Evolutionary conservation across 2,797 vertebrate genomes (phyloP).

Genomic region (Molossus molossus): DNA sequence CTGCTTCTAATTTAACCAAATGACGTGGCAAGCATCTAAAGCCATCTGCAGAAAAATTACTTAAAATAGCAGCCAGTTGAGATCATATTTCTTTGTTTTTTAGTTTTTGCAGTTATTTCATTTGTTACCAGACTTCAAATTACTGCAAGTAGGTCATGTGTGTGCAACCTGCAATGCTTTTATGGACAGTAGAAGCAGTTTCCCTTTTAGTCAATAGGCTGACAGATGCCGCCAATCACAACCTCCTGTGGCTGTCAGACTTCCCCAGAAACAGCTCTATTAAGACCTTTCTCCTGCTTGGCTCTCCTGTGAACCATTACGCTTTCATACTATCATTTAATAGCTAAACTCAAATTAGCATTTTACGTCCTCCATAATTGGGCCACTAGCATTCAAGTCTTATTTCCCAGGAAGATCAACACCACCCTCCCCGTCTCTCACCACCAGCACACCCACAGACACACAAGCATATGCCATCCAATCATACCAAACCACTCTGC

Average conservation of each 20-base stretch:
- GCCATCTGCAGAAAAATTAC: neutral
- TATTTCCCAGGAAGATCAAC: neutral
- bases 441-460: neutral
- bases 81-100: neutral
- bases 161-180: neutral
- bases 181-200: neutral
- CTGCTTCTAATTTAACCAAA: neutral
- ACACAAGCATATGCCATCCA: neutral
- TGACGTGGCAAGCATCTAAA: neutral
- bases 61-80: neutral
- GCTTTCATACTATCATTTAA: neutral
- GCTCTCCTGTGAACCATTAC: neutral
- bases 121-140: constrained; percentile 37
- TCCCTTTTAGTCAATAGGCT: neutral
- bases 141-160: neutral
- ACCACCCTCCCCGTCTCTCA: no score
- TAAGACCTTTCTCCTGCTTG: neutral
- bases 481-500: neutral
- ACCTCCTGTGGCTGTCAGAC: neutral
- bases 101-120: neutral
- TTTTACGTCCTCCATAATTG: neutral
- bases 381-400: neutral
- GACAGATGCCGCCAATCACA: neutral
- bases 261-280: neutral
- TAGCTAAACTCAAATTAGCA: neutral